A percentile compares a stretch with the other conserved stretches of the same genome.
phyloP scores from a whole-genome alignment of 2,113 vertebrate species.

The Catharus fuscescens region DNA sequence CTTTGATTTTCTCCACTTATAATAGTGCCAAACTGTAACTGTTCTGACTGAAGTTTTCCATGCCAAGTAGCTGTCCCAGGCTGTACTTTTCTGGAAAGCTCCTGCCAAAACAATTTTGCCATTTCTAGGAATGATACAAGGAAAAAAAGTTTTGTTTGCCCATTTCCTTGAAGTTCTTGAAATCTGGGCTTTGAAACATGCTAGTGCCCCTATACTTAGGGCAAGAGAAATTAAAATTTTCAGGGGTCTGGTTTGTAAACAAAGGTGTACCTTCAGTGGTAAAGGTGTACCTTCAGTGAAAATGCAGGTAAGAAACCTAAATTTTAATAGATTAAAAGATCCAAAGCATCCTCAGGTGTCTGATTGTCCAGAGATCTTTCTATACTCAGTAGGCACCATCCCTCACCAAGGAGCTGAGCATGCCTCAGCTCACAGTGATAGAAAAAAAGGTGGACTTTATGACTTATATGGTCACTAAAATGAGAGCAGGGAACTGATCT shows the following conservation, averaged over 20 bases:
- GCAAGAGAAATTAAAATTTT: background rate
- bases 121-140: constrained; percentile 57
- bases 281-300: background rate
- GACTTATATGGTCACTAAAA: background rate
- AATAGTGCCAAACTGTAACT: constrained; percentile 50
- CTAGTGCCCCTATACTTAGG: background rate
- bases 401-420: accelerated
- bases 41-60: constrained; percentile 34
- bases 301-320: background rate
- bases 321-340: background rate
- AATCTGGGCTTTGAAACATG: background rate
- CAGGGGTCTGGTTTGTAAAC: background rate
- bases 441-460: background rate
- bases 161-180: background rate
- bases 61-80: constrained; percentile 45
- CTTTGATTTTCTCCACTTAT: constrained; percentile 26
- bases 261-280: background rate
- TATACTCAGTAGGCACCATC: background rate
- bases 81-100: constrained; percentile 41
- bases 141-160: background rate
- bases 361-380: background rate
- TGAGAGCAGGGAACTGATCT: background rate
- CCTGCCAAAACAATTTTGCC: background rate
- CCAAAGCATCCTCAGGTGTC: background rate
- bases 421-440: background rate